phyloP scores from a whole-genome alignment of 2,113 vertebrate genomes.

The Motacilla tschutschensis region DNA sequence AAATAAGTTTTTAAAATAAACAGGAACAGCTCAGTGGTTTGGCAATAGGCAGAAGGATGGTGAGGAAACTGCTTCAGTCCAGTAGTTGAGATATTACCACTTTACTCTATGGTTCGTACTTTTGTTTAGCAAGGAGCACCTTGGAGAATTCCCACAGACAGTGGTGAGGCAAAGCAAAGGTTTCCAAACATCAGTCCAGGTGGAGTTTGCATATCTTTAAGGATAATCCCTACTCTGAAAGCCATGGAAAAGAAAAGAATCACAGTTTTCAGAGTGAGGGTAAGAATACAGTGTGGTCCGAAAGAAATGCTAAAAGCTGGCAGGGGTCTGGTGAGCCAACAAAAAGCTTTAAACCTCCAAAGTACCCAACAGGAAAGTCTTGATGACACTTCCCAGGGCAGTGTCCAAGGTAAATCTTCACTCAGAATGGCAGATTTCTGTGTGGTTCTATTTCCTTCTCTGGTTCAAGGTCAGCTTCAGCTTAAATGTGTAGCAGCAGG shows the following conservation, averaged over 20 bases:
- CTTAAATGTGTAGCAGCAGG: not conserved
- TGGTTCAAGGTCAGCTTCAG: not conserved
- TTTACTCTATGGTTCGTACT: not conserved
- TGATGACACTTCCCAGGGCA: not conserved
- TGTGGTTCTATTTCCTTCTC: not conserved
- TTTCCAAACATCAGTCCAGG: not conserved
- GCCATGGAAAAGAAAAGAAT: not conserved
- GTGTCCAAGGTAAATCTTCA: not conserved
- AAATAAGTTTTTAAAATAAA: constrained; percentile 43
- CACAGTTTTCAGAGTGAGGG: not conserved
- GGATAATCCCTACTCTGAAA: not conserved
- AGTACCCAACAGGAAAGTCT: not conserved
- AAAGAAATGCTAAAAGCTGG: not conserved
- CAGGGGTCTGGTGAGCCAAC: not conserved
- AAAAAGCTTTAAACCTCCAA: not conserved
- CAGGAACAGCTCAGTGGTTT: not conserved
- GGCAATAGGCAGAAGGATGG: not conserved
- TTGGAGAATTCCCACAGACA: not conserved
- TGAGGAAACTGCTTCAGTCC: not conserved
- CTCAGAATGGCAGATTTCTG: not conserved
- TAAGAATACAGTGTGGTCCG: not conserved
- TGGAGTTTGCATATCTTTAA: not conserved
- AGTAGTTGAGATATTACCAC: not conserved
- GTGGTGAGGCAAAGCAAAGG: not conserved
- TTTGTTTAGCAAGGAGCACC: not conserved